Evolutionary conservation across 1,140 invertebrate genomes (phyloP), one percentile per base, ranked within the genome.

Genomic region (Frieseomelitta varia): DNA sequence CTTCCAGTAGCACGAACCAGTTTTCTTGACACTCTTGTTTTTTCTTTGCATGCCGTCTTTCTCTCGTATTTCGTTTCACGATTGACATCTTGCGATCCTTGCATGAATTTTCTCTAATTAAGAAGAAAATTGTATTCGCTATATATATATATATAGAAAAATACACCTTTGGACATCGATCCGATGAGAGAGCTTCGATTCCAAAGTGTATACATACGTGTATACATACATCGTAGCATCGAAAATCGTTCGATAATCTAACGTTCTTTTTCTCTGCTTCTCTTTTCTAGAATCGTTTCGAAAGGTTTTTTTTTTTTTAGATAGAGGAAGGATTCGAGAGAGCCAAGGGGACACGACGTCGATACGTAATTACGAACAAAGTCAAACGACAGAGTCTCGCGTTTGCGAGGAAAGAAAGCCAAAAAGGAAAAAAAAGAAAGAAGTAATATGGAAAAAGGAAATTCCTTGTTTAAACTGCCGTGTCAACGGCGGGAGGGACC

Each of bases 31-130:
- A 34, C 34, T 19, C 30, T 56, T 34, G 27, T 53, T 39, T 6
- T 39, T 39, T 6, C 6, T 39, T 24, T 85, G 83, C 83, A 81
- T 81, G 78, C 17, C 2, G 39, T 15, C 10, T n/a, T 73, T 47
- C 24, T 17, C 53, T 30, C 53, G 55, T 63, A 47, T n/a, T 19
- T 76, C 19, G 6, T 72, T 72, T 11, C 1, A 19, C 1, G 3
- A 10, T 8, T 51, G 17, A 51, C n/a, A 19, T 1, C 3, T 19
- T 17, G 19, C 0, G 12, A 51, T 27, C 2, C 69, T 47, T 72
- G 69, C 69, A 72, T 72, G 69, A 51, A 30, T 51, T 72, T 27
- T 72, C 6, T 72, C 6, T 72, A 51, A 72, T 72, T 51, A 27
- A 72, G 15, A 67, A 3, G 30, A 34, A n/a, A 67, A 17, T 27